phyloP scores from a whole-genome alignment of 2,113 vertebrate genomes.

The Onychostoma macrolepis region DNA sequence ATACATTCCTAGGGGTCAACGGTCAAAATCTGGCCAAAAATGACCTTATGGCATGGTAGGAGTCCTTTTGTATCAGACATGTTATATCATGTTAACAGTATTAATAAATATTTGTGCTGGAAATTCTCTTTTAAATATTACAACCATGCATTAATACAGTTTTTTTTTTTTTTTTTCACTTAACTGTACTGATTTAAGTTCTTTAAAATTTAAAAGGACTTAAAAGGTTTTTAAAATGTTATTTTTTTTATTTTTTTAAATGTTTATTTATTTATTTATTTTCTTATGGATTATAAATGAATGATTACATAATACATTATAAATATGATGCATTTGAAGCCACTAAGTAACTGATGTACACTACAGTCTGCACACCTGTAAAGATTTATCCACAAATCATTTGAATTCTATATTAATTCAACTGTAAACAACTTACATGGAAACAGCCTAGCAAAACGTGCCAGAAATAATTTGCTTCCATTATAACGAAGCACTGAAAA shows the following conservation, averaged over 20 bases:
- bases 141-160: not conserved
- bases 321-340: not conserved
- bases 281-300: not conserved
- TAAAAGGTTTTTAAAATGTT: not conserved
- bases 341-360: not conserved
- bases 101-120: not conserved
- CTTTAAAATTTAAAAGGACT: not conserved
- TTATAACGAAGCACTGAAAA: not conserved
- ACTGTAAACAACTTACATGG: not conserved
- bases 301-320: not conserved
- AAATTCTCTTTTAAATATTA: not conserved
- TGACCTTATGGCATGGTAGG: not conserved
- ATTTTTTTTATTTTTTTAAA: too few species aligned
- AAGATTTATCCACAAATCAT: not conserved
- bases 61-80: not conserved
- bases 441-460: not conserved
- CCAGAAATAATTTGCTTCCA: not conserved
- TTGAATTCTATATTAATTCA: not conserved
- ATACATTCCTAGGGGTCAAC: constrained; percentile 22
- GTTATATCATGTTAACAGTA: not conserved
- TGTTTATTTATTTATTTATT: too few species aligned
- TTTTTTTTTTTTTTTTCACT: not conserved
- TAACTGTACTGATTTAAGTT: not conserved
- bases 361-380: too few species aligned
- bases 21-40: not conserved